phyloP scores from a whole-genome alignment of 53 echinoderm and acorn worm genomes.

The Patiria pectinifera region DNA sequence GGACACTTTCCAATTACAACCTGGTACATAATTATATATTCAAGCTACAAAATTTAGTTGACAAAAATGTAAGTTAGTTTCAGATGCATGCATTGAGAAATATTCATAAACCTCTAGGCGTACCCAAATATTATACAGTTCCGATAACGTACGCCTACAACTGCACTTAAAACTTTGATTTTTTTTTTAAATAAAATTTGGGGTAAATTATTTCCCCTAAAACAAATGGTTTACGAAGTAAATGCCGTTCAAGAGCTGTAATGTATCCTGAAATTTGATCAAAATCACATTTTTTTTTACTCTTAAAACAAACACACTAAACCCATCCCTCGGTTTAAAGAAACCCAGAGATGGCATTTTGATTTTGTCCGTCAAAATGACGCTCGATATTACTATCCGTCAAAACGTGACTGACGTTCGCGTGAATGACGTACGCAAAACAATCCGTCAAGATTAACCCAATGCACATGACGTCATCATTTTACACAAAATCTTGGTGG shows the following conservation, averaged over 20 bases:
- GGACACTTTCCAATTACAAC: no score
- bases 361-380: not conserved
- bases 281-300: not conserved
- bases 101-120: no score
- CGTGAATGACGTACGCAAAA: conserved; percentile 13
- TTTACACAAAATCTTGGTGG: no score
- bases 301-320: not conserved
- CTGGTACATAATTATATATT: no score
- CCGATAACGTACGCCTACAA: not conserved
- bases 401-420: conserved; percentile 33
- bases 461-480: no score
- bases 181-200: not conserved
- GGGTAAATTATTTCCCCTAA: not conserved
- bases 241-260: not conserved
- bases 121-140: not conserved
- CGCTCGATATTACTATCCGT: conserved; percentile 15
- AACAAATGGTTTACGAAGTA: not conserved
- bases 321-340: not conserved
- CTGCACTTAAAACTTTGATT: not conserved
- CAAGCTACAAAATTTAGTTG: not conserved
- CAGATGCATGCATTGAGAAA: not conserved
- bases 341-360: not conserved
- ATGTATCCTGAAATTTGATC: not conserved
- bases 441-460: not conserved
- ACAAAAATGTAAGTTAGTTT: not conserved